Base-by-base conservation (phyloP, 2,797 vertebrate genomes). In the Hephaestus fuliginosus region DNA sequence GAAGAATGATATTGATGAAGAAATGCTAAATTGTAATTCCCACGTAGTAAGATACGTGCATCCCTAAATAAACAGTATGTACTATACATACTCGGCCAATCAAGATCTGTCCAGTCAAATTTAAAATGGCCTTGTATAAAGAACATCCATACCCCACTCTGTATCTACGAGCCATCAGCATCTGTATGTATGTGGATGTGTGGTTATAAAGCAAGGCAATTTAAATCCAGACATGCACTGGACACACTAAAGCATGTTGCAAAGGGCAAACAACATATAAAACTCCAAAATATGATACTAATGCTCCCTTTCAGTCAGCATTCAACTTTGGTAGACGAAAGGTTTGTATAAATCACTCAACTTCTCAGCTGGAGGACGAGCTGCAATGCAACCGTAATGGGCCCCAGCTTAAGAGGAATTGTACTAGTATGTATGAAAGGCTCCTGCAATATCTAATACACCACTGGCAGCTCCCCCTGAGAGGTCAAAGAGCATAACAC, bases 381-480 rank as follows among this genome's bases (percentile, higher is more conserved):
- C 44, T 36, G 22, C 30, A 64, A 62, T 28, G 57, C 20, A 61
- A 36, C 36, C 25, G 43, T 60, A 22, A 70, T 56, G 57, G 33
- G 51, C 14, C 5, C 25, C 56, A 71, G 41, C 20, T 11, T 25
- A 36, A 25, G 71, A 44, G 25, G 17, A 53, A 30, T 44, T 28
- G 18, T 20, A 43, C 9, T 7, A 43, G 39, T 28, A 30, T 25
- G 39, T 13, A 17, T 56, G 17, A 70, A n/a, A 11, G 9, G 18
- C 43, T 46, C 41, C 41, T 57, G 39, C 10, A 56, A 57, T 3
- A 20, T 17, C 7, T 25, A 52, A 67, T 30, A 43, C 22, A 46
- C 68, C 5, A 20, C 10, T n/a, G 9, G 22, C 6, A 57, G 17
- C 22, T 70, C 17, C n/a, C 11, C 30, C 5, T 28, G 15, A 46